Conservation (phyloP, 2,797 vertebrate species). For the Stomatorhinus walkeri region DNA sequence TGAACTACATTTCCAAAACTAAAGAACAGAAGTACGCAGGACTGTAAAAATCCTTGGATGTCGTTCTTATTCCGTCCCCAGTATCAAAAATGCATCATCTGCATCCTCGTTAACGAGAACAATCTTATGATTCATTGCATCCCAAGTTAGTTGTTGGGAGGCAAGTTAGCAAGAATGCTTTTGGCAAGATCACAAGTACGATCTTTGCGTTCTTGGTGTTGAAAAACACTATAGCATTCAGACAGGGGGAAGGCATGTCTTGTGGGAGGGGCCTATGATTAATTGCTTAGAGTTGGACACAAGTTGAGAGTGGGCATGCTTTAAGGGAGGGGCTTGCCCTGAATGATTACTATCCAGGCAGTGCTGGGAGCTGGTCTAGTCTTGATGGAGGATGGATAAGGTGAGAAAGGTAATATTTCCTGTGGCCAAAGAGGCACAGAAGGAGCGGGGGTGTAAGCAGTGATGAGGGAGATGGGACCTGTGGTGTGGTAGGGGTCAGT, state of each 20-base stretch:
- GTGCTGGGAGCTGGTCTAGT: slow-evolving; percentile 22
- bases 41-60: background rate
- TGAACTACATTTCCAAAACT: background rate
- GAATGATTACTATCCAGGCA: slow-evolving; percentile 28
- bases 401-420: background rate
- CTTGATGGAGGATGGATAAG: slow-evolving; percentile 33
- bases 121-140: background rate
- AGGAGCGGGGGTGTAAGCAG: background rate
- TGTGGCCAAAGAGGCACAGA: background rate
- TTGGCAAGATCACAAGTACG: background rate
- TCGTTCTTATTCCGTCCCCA: background rate
- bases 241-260: background rate
- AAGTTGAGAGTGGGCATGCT: background rate
- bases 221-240: background rate
- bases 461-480: background rate
- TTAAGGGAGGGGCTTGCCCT: background rate
- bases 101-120: background rate
- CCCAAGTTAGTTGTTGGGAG: background rate
- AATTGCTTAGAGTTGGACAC: background rate
- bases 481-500: background rate
- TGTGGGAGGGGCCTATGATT: background rate
- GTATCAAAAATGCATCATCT: background rate
- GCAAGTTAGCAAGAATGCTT: background rate
- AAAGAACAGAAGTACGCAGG: background rate
- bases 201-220: background rate